Base-by-base conservation (phyloP, 2,888 invertebrate species). In the Drosophila cyrtoloma region DNA sequence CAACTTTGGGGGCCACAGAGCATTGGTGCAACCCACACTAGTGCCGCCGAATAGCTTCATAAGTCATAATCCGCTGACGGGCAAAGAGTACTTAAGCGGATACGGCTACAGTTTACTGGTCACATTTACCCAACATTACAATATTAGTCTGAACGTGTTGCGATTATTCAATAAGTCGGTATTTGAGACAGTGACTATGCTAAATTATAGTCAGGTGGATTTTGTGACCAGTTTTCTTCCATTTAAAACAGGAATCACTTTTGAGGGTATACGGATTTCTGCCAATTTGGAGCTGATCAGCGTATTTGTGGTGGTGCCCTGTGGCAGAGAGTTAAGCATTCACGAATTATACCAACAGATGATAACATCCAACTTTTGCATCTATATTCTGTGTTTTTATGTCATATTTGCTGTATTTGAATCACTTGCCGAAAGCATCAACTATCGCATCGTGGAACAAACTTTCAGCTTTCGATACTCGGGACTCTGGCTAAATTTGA, bases 251-350 rank as follows among this genome's bases (percentile, higher is more conserved):
- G 12, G 16, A 0, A 0, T 5, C 0, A 3, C 1, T 1, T 14
- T 12, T 7, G 1, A 1, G 3, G 53, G 57, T 1, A 9, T 26
- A 0, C 50, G 57, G 30, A 10, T 7, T 1, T 10, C 71, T 0
- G 39, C n/a, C 0, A 1, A 7, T 1, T 0, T 75, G 9, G 66
- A 44, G 3, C 9, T 74, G 0, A 0, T 19, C 1, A 58, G 47
- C 32, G 0, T 87, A 0, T 37, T 75, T 7, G 12, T 89, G 9
- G 26, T 73, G 14, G 86, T 77, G 12, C 90, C 86, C 0, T 86
- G 85, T 32, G 73, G 64, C 10, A 14, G 5, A 0, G 52, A 68
- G n/a, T 4, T 83, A 14, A 55, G 26, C 28, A 57, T 80, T 0
- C 19, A 16, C 0, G 53, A 71, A 16, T 33, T 78, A 2, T 58